phyloP scores from a whole-genome alignment of 2,113 vertebrate genomes.

The Corapipo altera region DNA sequence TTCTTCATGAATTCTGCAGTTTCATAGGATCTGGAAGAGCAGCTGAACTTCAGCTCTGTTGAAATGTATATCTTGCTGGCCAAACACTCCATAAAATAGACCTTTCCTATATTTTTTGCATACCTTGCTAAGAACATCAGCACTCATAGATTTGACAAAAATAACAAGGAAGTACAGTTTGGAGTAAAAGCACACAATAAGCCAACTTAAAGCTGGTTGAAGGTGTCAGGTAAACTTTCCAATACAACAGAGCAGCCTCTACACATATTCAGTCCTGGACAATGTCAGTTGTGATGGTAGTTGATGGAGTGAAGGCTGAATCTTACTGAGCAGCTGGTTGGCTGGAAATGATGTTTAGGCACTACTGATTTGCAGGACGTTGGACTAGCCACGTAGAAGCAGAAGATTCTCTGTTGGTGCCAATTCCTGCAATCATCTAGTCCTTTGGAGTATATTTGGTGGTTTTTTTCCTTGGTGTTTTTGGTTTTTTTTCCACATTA shows the following conservation, averaged over 20 bases:
- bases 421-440: neutral
- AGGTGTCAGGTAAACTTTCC: neutral
- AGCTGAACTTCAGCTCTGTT: neutral
- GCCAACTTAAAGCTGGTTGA: neutral
- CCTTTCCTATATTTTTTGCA: neutral
- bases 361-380: constrained; percentile 23
- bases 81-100: neutral
- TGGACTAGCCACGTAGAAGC: neutral
- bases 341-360: constrained; percentile 30
- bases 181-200: constrained; percentile 1
- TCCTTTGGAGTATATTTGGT: constrained; percentile 1
- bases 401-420: neutral
- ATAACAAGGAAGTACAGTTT: neutral
- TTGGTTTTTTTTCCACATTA: neutral
- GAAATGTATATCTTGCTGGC: neutral
- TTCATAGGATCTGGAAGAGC: neutral
- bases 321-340: neutral
- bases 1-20: neutral
- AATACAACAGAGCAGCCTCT: neutral
- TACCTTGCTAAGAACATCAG: neutral
- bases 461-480: neutral
- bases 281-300: neutral
- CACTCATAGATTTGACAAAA: neutral
- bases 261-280: neutral
- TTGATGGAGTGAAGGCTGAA: neutral